These are phyloP conservation scores for Neostethus bicornis DNA, from an alignment of 2,797 vertebrate species.

Conservation along the genomic window DNA sequence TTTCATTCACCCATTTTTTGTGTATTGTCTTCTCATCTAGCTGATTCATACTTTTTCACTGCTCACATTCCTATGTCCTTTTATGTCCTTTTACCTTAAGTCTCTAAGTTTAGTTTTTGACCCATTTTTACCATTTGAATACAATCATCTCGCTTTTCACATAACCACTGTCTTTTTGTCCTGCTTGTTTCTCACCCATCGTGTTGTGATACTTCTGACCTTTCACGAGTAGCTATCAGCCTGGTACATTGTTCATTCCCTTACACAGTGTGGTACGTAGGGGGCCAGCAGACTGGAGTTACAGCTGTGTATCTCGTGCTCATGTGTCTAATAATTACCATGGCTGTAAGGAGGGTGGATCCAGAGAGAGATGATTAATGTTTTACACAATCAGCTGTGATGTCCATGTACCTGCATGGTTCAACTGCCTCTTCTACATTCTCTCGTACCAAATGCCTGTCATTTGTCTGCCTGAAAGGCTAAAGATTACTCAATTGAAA, in stretches of 20 bases:
- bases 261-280: constrained; percentile 42
- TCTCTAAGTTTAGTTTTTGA: background rate
- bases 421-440: constrained; percentile 17
- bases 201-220: constrained; percentile 53
- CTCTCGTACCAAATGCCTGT: constrained; percentile 1
- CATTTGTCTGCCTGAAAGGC: constrained; percentile 6
- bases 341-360: constrained; percentile 55
- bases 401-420: constrained; percentile 47
- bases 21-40: constrained; percentile 44
- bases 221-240: constrained; percentile 45
- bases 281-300: constrained; percentile 47
- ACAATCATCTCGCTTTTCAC: constrained; percentile 6
- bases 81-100: constrained; percentile 16
- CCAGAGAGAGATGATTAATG: constrained; percentile 56
- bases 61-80: constrained; percentile 45
- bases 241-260: constrained; percentile 56
- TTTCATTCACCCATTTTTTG: constrained; percentile 32
- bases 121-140: background rate
- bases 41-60: constrained; percentile 56
- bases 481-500: constrained; percentile 1
- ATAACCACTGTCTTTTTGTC: constrained; percentile 4
- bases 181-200: constrained; percentile 27
- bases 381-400: constrained; percentile 61
- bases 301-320: constrained; percentile 46
- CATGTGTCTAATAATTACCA: constrained; percentile 61